A percentile compares a stretch with the other conserved stretches of the same genome.
These are phyloP conservation scores for Oreochromis grahami DNA, from an alignment of 2,797 vertebrate species.

Conservation along the genomic window DNA sequence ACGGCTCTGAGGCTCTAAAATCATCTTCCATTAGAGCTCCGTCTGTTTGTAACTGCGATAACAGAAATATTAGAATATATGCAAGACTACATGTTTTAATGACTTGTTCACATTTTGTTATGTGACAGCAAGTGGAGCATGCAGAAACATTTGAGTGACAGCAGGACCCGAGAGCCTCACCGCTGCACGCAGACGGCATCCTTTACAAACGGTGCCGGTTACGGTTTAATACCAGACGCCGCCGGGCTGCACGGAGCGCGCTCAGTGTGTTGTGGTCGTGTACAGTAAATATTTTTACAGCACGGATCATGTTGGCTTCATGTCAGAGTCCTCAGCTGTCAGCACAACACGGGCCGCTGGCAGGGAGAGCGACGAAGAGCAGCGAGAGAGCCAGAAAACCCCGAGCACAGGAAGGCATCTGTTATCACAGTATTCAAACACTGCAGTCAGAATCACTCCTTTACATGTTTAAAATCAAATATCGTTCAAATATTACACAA, in stretches of 20 bases:
- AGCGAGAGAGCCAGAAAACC: not conserved
- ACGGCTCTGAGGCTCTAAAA: not conserved
- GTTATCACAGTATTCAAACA: not conserved
- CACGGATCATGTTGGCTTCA: not conserved
- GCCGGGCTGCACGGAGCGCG: not conserved
- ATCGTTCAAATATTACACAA: not conserved
- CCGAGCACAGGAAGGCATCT: not conserved
- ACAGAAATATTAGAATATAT: not conserved
- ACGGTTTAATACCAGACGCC: not conserved
- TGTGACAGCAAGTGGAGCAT: not conserved
- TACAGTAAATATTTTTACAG: not conserved
- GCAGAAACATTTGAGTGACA: not conserved
- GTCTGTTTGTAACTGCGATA: not conserved
- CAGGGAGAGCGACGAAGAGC: not conserved
- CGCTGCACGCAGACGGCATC: not conserved
- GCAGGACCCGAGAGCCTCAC: not conserved
- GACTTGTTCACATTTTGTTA: not conserved
- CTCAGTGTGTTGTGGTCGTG: not conserved
- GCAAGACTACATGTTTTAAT: not conserved
- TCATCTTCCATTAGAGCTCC: too few relatives aligned
- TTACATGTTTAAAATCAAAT: not conserved
- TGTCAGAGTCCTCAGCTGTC: not conserved
- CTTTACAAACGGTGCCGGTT: not conserved
- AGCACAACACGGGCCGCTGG: not conserved
- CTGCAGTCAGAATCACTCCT: fast-evolving